Evolutionary conservation across 2,888 invertebrate genomes (phyloP).

Genomic region (Orchesellides sinensis): DNA sequence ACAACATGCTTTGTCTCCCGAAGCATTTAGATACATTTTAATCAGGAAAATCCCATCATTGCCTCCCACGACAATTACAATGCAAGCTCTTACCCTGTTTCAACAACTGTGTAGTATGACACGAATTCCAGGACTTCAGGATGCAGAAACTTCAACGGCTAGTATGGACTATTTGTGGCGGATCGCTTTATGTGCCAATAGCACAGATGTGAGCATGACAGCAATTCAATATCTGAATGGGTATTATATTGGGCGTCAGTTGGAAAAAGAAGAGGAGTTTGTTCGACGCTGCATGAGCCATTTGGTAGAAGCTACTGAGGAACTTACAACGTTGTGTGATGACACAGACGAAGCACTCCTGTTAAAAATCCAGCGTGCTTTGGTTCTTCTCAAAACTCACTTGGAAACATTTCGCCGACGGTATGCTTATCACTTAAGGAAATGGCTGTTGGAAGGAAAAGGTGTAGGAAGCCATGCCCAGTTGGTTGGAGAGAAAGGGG

Average conservation of each 20-base stretch:
- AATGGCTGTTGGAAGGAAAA: conserved; percentile 90
- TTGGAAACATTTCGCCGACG: conserved; percentile 92
- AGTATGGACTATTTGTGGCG: conserved; percentile 97
- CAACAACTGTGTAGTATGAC: conserved; percentile 94
- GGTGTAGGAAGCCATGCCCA: conserved; percentile 89
- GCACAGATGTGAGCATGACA: conserved; percentile 95
- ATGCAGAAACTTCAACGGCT: conserved; percentile 81
- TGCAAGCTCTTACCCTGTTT: conserved; percentile 93
- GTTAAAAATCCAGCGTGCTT: conserved; percentile 92
- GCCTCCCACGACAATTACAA: conserved; percentile 92
- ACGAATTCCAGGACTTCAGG: conserved; percentile 77
- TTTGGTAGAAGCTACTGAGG: conserved; percentile 88
- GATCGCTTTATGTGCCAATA: conserved; percentile 92
- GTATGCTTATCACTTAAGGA: conserved; percentile 76
- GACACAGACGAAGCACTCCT: conserved; percentile 85
- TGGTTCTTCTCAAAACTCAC: conserved; percentile 92
- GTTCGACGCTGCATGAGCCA: conserved; percentile 96
- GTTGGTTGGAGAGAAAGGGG: conserved; percentile 80
- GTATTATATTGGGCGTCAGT: conserved; percentile 94
- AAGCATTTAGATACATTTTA: conserved; percentile 91
- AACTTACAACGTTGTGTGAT: conserved; percentile 78
- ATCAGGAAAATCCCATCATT: conserved; percentile 92
- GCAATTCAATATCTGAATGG: conserved; percentile 96
- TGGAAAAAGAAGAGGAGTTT: conserved; percentile 95
- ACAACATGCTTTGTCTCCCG: conserved; percentile 92